phyloP scores from a whole-genome alignment of 2,888 invertebrate genomes.

The Ormia ochracea region DNA sequence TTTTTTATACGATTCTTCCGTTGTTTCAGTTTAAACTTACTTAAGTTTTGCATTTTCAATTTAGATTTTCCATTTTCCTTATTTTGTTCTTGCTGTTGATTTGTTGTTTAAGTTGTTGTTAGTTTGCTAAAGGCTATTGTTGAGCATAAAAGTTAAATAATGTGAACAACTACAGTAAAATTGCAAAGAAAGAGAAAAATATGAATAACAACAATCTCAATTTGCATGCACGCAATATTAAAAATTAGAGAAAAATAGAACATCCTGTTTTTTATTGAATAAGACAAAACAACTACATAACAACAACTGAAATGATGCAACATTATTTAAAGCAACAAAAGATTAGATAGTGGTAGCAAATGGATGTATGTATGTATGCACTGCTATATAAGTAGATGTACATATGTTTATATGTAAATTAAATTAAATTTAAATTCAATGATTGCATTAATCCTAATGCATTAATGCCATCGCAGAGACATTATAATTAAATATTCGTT shows the following conservation, averaged over 20 bases:
- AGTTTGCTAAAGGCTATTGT: slow-evolving; percentile 28
- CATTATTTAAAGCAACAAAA: too few relatives aligned
- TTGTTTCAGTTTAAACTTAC: slow-evolving; percentile 61
- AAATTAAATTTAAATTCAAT: too few relatives aligned
- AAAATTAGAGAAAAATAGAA: slow-evolving; percentile 54
- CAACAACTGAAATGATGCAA: not conserved
- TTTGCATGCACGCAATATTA: slow-evolving; percentile 56
- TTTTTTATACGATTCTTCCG: slow-evolving; percentile 55
- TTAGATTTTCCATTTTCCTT: slow-evolving; percentile 69
- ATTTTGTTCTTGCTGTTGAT: not conserved
- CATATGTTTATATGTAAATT: too few relatives aligned
- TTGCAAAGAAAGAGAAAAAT: slow-evolving; percentile 12
- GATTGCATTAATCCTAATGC: too few relatives aligned
- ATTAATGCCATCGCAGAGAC: too few relatives aligned
- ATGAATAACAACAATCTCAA: slow-evolving; percentile 43
- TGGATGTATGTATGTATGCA: too few relatives aligned
- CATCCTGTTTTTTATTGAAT: slow-evolving; percentile 40
- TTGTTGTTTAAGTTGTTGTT: slow-evolving; percentile 43
- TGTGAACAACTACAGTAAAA: slow-evolving; percentile 23
- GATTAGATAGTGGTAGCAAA: too few relatives aligned
- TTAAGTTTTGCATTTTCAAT: slow-evolving; percentile 69
- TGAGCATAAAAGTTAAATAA: slow-evolving; percentile 26
- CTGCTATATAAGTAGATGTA: too few relatives aligned
- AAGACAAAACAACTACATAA: slow-evolving; percentile 14
- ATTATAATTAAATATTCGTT: too few relatives aligned